Base-by-base conservation (phyloP, 2,888 invertebrate species). In the Pinctada fucata region DNA sequence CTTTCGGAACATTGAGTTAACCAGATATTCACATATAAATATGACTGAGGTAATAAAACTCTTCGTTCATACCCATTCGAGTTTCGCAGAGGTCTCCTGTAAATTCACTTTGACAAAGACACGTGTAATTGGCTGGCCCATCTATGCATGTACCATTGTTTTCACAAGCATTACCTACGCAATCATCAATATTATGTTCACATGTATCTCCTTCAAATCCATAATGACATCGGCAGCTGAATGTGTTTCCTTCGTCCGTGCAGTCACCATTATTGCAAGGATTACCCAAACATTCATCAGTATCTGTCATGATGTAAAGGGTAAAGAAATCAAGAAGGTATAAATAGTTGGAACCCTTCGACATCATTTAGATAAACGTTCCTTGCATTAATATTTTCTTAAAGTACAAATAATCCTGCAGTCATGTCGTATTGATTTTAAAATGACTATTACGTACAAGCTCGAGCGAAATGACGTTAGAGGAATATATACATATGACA, bases 101-200 rank as follows among this genome's bases (percentile, higher is more conserved):
- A 64, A 72, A 72, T 3, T 48, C 4, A 3, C 2, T 6, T 64
- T 2, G 45, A 64, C 72, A 72, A 10, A 52, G 6, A 64, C 72
- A 72, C 4, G 51, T 5, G 50, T 63, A 72, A 52, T 45, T 52
- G 2, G 72, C 64, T 64, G 64, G 45, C 2, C 75, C 52, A 16
- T 75, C 75, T 45, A 75, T 50, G 65, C 75, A 75, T 5, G 75
- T 67, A 3, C 45, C 66, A 67, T 75, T 75, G 8, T 75, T 75
- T 5, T 75, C 45, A 67, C 75, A 75, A 52, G 52, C 75, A 75
- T 75, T 49, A 52, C 51, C 47, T 66, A 2, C 67, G 52, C 75
- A 75, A 47, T 75, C 75, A 45, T 75, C 68, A 45, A 75, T 75
- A 52, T 75, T 75, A 5, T 67, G 2, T 48, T 75, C 67, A 75